phyloP scores from a whole-genome alignment of 2,797 vertebrate species.

The Typhlichthys subterraneus region DNA sequence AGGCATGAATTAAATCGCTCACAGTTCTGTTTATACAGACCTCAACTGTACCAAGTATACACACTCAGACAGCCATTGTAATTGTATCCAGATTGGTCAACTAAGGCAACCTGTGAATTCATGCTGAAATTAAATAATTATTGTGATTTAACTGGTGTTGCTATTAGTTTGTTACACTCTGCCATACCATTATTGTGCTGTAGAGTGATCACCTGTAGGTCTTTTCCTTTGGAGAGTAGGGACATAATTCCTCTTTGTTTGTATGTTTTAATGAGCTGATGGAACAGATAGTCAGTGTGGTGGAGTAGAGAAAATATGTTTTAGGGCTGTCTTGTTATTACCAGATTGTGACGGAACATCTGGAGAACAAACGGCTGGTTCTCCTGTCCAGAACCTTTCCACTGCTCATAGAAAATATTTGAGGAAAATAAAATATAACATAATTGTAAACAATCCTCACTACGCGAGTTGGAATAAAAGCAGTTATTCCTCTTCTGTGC shows the following conservation, averaged over 20 bases:
- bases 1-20: no score
- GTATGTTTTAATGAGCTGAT: background rate
- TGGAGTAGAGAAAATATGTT: conserved; percentile 15
- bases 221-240: conserved; percentile 36
- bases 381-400: conserved; percentile 1
- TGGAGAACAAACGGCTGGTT: conserved; percentile 5
- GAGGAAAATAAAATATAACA: no score
- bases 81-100: conserved; percentile 8
- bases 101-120: background rate
- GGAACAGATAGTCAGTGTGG: background rate
- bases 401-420: background rate
- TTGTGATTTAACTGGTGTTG: conserved; percentile 38
- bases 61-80: conserved; percentile 7
- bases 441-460: no score
- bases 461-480: no score
- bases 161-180: conserved; percentile 32
- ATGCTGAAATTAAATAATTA: conserved; percentile 19
- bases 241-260: conserved; percentile 39
- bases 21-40: background rate
- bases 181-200: conserved; percentile 29
- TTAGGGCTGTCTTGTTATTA: conserved; percentile 7
- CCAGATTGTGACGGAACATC: conserved; percentile 9
- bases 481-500: background rate
- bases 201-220: conserved; percentile 21
- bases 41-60: background rate